Base-by-base conservation (phyloP, 2,888 invertebrate species). In the Zonitis immaculata region DNA sequence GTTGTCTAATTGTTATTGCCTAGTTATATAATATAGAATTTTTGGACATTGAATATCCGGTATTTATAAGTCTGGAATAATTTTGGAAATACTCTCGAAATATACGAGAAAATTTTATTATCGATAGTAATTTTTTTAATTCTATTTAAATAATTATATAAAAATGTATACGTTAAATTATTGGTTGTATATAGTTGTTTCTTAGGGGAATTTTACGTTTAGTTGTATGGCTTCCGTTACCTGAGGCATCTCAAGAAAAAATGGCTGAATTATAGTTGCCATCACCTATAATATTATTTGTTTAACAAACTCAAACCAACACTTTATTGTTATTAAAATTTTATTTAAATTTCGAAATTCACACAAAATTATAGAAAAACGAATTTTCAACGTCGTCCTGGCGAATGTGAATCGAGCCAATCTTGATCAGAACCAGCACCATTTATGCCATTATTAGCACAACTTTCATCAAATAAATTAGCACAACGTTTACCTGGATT, bases 381-480 rank as follows among this genome's bases (percentile, higher is more conserved):
- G n/a, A n/a, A n/a, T n/a, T 47, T 12, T 35, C 25, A 47, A 22
- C 35, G 16, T 44, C 43, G 25, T 12, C 52, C 52, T 11, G 52
- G 52, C 27, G 27, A n/a, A 45, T 18, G 14, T 16, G 27, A 16
- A 16, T 18, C n/a, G 14, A 18, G 28, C 64, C 63, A 64, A 9
- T 64, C 63, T 27, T 51, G 60, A 47, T 69, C 68, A n/a, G 49
- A 25, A 27, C 79, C 80, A 45, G 80, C 73, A 8, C 80, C 79
- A 4, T 73, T 66, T 0, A 80, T 65, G 54, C 77, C 77, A 9
- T 78, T 79, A 60, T 79, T 80, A 47, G 75, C 69, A 56, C 81
- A 81, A 0, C 80, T 79, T 12, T 80, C 81, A 59, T 81, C 81
- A 12, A 12, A 45, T 14, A 12, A 32, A 35, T 11, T 20, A 20